Evolutionary conservation across 2,113 vertebrate genomes (phyloP), one percentile per base, ranked within the genome.

Genomic region (Petromus typicus): DNA sequence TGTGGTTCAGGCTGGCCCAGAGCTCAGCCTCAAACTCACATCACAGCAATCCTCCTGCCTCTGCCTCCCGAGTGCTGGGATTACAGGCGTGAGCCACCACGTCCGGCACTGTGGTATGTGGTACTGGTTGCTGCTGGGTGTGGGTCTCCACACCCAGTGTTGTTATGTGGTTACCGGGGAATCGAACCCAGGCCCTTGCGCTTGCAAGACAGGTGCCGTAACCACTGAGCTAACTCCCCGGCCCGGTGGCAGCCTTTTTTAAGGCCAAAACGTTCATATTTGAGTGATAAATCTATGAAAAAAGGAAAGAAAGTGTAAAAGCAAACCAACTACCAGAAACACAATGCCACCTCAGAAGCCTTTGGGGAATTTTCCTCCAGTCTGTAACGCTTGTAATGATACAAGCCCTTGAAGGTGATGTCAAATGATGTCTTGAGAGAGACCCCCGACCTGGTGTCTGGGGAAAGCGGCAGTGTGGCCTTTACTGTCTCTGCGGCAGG

Each of bases 201-300:
- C n/a, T n/a, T n/a, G n/a, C n/a, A n/a, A n/a, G n/a, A n/a, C n/a
- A n/a, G n/a, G n/a, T n/a, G n/a, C n/a, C n/a, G n/a, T n/a, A n/a
- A n/a, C n/a, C n/a, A n/a, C n/a, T n/a, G n/a, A n/a, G n/a, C n/a
- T n/a, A n/a, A n/a, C n/a, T n/a, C n/a, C n/a, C n/a, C n/a, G n/a
- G n/a, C n/a, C n/a, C n/a, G 12, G 94, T 66, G 94, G 89, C 93
- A 92, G 83, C 64, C 89, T 90, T 96, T 79, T 82, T 27, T 25
- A 79, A 95, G 92, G 90, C 76, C 81, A 73, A 90, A 61, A 43
- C 84, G 88, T 90, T 95, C 63, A 51, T 54, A 94, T 82, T 23
- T 94, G 71, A 88, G 76, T n/a, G 75, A 86, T 48, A 91, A 73
- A 67, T 51, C 69, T 51, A 40, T 20, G 56, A 37, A 37, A 81